Percentiles rank a stretch among this genome's conserved stretches.
These are phyloP conservation scores for Paracanthobrama guichenoti DNA, from an alignment of 2,113 vertebrate species.

Conservation along the genomic window DNA sequence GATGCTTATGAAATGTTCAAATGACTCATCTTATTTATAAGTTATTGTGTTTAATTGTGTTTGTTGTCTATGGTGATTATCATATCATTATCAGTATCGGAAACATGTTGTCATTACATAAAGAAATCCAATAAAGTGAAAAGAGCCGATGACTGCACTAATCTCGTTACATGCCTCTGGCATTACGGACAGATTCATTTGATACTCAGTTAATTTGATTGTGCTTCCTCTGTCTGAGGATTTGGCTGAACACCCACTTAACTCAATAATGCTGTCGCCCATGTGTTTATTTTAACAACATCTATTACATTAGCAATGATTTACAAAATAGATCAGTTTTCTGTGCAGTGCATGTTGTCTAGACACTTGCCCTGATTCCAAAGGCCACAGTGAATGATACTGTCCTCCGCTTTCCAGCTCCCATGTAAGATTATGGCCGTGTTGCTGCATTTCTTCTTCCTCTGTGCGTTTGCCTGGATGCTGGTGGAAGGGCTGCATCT, in stretches of 20 bases:
- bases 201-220: conserved; percentile 39
- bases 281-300: not conserved
- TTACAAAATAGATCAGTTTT: conserved; percentile 10
- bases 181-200: conserved; percentile 31
- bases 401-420: conserved; percentile 70
- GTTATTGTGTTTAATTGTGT: not conserved
- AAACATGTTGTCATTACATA: conserved; percentile 6
- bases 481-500: conserved; percentile 95
- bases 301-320: not conserved
- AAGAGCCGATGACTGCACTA: conserved; percentile 13
- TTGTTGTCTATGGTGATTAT: not conserved
- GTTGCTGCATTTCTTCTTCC: conserved; percentile 95
- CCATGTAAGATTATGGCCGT: conserved; percentile 88
- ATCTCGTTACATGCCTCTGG: conserved; percentile 42
- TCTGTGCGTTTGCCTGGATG: conserved; percentile 97
- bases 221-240: conserved; percentile 37
- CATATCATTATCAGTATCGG: not conserved
- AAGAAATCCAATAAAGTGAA: conserved; percentile 12
- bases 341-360: not conserved
- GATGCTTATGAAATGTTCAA: not conserved
- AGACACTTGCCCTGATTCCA: not conserved
- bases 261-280: not conserved
- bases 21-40: not conserved
- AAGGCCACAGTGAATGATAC: not conserved
- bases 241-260: conserved; percentile 8